A percentile compares a stretch with the other conserved stretches of the same genome.
Conservation (phyloP, 2,113 vertebrate genomes). For the Emydura subglobosa region DNA sequence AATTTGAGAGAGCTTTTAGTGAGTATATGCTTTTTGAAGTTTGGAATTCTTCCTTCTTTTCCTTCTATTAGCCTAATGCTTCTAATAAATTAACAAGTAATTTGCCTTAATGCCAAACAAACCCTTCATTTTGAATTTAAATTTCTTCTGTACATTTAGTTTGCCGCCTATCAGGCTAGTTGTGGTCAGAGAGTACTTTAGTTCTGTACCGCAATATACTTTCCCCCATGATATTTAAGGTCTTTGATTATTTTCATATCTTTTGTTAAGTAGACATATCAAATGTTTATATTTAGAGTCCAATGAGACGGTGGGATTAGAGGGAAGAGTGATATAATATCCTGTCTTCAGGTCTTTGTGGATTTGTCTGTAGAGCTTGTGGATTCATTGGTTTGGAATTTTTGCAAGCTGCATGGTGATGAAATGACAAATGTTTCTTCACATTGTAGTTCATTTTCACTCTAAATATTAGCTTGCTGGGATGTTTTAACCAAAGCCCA, state of each 20-base stretch:
- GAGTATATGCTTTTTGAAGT: conserved; percentile 49
- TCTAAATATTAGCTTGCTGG: conserved; percentile 19
- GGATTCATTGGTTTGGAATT: conserved; percentile 39
- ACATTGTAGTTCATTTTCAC: background rate
- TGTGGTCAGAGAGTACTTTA: conserved; percentile 45
- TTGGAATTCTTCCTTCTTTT: conserved; percentile 61
- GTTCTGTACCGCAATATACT: conserved; percentile 20
- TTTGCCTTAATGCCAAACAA: conserved; percentile 52
- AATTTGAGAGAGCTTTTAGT: conserved; percentile 60
- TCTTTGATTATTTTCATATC: conserved; percentile 42
- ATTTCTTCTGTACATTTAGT: conserved; percentile 48
- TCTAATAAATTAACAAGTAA: conserved; percentile 70
- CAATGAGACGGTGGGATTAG: conserved; percentile 16
- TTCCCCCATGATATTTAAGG: conserved; percentile 1
- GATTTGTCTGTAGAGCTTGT: conserved; percentile 21
- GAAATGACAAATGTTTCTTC: conserved; percentile 2
- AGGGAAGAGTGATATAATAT: conserved; percentile 37
- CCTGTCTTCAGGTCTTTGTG: conserved; percentile 9
- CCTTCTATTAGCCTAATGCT: conserved; percentile 48
- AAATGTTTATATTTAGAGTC: conserved; percentile 43
- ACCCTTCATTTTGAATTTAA: conserved; percentile 63
- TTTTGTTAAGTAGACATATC: conserved; percentile 35
- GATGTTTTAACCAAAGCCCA: background rate
- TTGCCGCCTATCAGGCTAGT: conserved; percentile 40
- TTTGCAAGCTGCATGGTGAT: background rate